These are phyloP conservation scores for Orthonevra nobilis DNA, from an alignment of 2,888 invertebrate genomes.

Conservation along the genomic window DNA sequence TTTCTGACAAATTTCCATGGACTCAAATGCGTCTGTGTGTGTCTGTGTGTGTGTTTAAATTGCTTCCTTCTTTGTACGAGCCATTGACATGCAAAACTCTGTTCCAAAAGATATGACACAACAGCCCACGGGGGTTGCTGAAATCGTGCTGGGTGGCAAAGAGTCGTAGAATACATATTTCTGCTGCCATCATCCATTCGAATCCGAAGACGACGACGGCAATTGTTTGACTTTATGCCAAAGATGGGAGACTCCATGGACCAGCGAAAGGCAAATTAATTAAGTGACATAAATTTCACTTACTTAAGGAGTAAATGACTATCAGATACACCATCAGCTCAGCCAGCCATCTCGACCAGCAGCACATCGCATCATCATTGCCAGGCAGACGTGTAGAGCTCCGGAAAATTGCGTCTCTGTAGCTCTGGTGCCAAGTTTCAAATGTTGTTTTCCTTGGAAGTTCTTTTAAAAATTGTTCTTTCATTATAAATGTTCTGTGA, in stretches of 20 bases:
- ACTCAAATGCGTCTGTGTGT: conserved; percentile 1
- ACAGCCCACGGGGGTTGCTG: conserved; percentile 24
- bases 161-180: conserved; percentile 2
- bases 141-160: conserved; percentile 12
- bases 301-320: conserved; percentile 68
- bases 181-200: conserved; percentile 9
- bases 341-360: conserved; percentile 9
- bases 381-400: neutral
- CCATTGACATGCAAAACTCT: neutral
- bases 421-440: conserved; percentile 40
- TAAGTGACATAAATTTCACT: conserved; percentile 70
- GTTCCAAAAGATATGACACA: too few relatives aligned
- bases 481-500: too few relatives aligned
- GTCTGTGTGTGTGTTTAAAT: conserved; percentile 22
- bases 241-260: neutral
- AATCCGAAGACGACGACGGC: conserved; percentile 25
- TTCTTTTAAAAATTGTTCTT: too few relatives aligned
- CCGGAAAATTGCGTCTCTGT: neutral
- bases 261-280: conserved; percentile 62
- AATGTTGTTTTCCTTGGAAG: too few relatives aligned
- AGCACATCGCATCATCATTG: neutral
- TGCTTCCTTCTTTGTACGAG: conserved; percentile 39
- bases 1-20: conserved; percentile 38
- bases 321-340: conserved; percentile 57
- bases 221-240: conserved; percentile 57